Percentiles rank a stretch among this genome's conserved stretches.
Evolutionary conservation across 2,113 vertebrate genomes (phyloP).

Genomic region (Trematomus loennbergii): DNA sequence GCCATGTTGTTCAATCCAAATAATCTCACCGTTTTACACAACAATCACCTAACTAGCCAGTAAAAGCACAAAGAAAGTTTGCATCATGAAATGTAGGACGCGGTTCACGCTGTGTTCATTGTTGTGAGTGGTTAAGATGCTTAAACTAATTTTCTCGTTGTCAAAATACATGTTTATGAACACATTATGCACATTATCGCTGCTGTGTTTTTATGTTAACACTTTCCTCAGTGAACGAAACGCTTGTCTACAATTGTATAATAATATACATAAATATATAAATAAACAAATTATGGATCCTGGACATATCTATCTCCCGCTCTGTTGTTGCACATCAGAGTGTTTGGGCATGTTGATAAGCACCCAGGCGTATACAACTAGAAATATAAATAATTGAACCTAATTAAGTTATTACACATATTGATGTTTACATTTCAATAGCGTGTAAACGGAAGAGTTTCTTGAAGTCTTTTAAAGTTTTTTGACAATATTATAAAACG

Average conservation of each 20-base stretch:
- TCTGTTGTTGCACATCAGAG: background rate
- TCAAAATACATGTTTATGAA: slow-evolving; percentile 7
- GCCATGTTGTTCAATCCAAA: slow-evolving; percentile 28
- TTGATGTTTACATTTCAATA: background rate
- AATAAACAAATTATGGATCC: slow-evolving; percentile 7
- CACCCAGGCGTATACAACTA: background rate
- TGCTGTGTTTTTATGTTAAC: slow-evolving; percentile 8
- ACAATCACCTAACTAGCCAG: slow-evolving; percentile 19
- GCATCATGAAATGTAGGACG: slow-evolving; percentile 27
- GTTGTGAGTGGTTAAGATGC: background rate
- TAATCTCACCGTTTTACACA: slow-evolving; percentile 24
- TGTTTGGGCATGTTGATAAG: slow-evolving; percentile 28
- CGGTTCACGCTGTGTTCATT: slow-evolving; percentile 8
- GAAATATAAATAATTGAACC: background rate
- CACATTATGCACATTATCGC: slow-evolving; percentile 4
- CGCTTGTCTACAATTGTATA: background rate
- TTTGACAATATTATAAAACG: background rate
- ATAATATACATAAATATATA: background rate
- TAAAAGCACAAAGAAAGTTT: slow-evolving; percentile 39
- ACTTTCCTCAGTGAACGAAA: background rate
- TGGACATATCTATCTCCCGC: background rate
- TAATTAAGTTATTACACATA: background rate
- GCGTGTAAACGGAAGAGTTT: background rate
- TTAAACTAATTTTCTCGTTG: background rate
- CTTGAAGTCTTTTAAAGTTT: background rate